These are phyloP conservation scores for Albula goreensis DNA, from an alignment of 2,113 vertebrate species.

Conservation along the genomic window DNA sequence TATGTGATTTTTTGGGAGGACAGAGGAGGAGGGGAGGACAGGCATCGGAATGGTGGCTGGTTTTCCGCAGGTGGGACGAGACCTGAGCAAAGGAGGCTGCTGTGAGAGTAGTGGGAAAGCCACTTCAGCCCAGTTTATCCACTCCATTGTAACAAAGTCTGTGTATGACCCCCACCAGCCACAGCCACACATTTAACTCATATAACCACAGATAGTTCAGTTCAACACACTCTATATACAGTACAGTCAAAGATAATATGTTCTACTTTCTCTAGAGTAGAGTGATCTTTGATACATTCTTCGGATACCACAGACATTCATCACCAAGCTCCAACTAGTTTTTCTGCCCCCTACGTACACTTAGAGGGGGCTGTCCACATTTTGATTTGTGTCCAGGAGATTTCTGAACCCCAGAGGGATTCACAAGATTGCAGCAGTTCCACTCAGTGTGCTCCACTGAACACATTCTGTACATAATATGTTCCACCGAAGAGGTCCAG, in stretches of 20 bases:
- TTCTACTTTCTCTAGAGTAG: neutral
- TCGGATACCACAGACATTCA: conserved; percentile 1
- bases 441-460: neutral
- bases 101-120: neutral
- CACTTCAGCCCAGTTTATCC: neutral
- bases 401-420: neutral
- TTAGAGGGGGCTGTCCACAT: neutral
- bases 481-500: neutral
- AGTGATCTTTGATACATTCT: neutral
- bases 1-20: neutral
- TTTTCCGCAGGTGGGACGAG: conserved; percentile 2
- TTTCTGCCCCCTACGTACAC: neutral
- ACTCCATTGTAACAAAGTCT: neutral
- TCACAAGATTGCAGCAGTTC: neutral
- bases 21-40: neutral
- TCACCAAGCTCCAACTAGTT: neutral
- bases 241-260: conserved; percentile 3
- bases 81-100: neutral
- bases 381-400: neutral
- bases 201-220: neutral
- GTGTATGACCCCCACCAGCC: neutral
- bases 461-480: neutral
- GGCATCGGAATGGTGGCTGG: neutral
- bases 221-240: neutral
- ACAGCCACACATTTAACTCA: neutral